Conservation (phyloP, 2,797 vertebrate genomes). For the Alfaro cultratus region DNA sequence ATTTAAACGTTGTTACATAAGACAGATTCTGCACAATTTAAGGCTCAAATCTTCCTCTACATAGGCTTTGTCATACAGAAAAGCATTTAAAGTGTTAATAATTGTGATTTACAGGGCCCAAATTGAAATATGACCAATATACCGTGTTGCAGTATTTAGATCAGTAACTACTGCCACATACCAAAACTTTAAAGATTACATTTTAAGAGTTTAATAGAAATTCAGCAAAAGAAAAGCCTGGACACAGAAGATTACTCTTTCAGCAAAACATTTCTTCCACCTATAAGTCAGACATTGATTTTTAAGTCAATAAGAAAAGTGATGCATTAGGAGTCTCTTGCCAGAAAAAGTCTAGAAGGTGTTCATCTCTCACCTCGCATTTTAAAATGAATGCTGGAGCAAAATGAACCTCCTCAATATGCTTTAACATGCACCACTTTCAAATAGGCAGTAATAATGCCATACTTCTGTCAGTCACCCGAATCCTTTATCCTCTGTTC, state of each 20-base stretch:
- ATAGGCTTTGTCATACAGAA: background rate
- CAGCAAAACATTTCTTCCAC: background rate
- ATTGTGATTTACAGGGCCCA: background rate
- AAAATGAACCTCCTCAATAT: background rate
- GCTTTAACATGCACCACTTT: background rate
- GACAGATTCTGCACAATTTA: background rate
- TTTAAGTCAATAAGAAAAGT: background rate
- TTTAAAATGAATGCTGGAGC: background rate
- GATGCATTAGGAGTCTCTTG: background rate
- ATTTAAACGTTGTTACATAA: background rate
- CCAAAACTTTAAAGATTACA: background rate
- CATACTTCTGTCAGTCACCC: background rate
- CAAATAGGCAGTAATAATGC: background rate
- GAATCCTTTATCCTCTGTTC: background rate
- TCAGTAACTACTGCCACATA: background rate
- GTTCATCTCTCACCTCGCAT: background rate
- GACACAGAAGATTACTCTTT: background rate
- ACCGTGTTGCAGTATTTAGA: background rate
- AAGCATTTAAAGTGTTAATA: background rate
- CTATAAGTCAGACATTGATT: background rate
- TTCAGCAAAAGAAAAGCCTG: background rate
- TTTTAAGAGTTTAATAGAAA: background rate
- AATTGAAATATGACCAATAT: background rate
- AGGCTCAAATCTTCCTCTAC: background rate
- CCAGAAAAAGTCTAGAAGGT: background rate